Conservation (phyloP, 2,113 vertebrate species). For the Python bivittatus region DNA sequence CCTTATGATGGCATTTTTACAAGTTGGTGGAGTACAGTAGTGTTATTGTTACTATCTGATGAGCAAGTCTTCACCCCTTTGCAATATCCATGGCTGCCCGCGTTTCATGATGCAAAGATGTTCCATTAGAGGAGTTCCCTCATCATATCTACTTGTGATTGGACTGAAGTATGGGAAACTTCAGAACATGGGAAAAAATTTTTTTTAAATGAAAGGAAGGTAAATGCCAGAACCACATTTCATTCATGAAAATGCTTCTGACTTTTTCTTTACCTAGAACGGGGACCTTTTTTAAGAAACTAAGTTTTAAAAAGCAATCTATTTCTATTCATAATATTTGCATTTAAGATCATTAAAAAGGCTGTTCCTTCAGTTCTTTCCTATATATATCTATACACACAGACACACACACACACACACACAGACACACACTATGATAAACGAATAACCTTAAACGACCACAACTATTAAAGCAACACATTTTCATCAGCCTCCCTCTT, state of each 20-base stretch:
- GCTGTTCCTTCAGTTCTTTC: not conserved
- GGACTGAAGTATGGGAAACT: not conserved
- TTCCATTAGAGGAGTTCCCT: not conserved
- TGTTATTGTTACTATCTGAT: not conserved
- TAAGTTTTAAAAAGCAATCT: not conserved
- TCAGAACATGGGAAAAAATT: not conserved
- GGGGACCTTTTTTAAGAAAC: not conserved
- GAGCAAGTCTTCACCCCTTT: not conserved
- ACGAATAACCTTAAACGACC: not conserved
- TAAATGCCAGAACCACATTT: not conserved
- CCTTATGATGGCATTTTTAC: not conserved
- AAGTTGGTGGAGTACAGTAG: not conserved
- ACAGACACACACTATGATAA: not conserved
- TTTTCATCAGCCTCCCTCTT: not conserved
- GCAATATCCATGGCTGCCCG: not conserved
- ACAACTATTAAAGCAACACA: not conserved
- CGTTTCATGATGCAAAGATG: not conserved
- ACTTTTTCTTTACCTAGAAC: not conserved
- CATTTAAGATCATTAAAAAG: not conserved
- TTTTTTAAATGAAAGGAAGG: not conserved
- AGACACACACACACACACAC: not conserved
- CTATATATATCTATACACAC: not conserved
- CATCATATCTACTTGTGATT: not conserved
- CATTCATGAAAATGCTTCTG: not conserved
- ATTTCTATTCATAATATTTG: not conserved